Evolutionary conservation across 2,888 invertebrate species (phyloP).

Genomic region (Ctena decussata): DNA sequence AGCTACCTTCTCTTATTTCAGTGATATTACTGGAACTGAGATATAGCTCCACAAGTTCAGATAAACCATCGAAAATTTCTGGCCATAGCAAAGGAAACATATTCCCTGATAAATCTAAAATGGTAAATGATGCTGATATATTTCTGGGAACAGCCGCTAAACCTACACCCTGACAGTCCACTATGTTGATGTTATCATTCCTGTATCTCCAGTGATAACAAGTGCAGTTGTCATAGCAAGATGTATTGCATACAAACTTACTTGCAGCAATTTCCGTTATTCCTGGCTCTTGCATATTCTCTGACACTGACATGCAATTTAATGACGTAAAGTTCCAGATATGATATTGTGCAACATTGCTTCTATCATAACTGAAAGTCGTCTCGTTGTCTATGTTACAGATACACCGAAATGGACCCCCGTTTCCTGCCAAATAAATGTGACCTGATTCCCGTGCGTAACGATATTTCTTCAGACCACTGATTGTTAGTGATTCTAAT

Average conservation of each 20-base stretch:
- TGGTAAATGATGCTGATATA: background rate
- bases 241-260: background rate
- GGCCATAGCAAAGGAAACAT: background rate
- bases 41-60: no score
- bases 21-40: slow-evolving; percentile 14
- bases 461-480: no score
- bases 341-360: no score
- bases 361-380: background rate
- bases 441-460: no score
- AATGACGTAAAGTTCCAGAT: no score
- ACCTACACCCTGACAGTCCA: background rate
- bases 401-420: background rate
- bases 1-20: slow-evolving; percentile 18
- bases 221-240: no score
- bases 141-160: background rate
- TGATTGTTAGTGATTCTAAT: no score
- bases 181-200: no score
- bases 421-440: no score
- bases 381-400: background rate
- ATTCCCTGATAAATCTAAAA: background rate
- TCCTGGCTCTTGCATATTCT: no score
- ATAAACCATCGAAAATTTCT: background rate
- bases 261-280: background rate
- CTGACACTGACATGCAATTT: no score
- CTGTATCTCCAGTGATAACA: no score